Conservation (phyloP, 2,797 vertebrate genomes). For the Falco columbarius region DNA sequence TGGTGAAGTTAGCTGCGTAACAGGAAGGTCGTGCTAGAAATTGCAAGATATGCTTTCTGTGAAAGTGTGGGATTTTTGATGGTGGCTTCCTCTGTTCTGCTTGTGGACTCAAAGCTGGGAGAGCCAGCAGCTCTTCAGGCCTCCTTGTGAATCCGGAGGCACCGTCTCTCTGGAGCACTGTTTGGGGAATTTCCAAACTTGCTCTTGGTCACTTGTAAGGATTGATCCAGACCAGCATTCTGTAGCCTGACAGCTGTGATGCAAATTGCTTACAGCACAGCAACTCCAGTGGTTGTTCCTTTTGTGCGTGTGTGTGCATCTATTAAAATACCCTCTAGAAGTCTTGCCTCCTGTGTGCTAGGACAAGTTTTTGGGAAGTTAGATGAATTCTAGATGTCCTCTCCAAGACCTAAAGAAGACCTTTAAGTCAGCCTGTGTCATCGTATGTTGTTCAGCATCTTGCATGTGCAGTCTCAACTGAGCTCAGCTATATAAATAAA, state of each 20-base stretch:
- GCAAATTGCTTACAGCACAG: neutral
- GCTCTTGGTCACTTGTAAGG: neutral
- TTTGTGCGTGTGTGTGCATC: accelerated
- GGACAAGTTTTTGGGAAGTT: neutral
- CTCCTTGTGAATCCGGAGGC: neutral
- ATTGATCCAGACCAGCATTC: neutral
- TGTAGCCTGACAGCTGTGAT: too few relatives aligned
- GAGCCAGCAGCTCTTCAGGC: neutral
- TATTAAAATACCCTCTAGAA: neutral
- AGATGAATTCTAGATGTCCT: neutral
- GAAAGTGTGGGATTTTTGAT: neutral
- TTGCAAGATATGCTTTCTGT: neutral
- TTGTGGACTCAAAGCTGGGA: neutral
- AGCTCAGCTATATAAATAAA: neutral
- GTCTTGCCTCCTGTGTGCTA: neutral
- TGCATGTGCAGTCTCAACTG: neutral
- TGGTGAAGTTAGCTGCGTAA: neutral
- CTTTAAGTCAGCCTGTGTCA: neutral
- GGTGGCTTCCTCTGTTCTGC: neutral
- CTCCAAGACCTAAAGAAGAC: neutral
- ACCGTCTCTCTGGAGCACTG: neutral
- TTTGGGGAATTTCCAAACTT: neutral
- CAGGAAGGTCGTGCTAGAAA: neutral
- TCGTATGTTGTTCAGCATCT: neutral
- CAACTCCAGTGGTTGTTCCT: neutral